Base-by-base conservation (phyloP, 30 jellyfish, hydroid and myxozoan genomes). In the Turritopsis rubra region DNA sequence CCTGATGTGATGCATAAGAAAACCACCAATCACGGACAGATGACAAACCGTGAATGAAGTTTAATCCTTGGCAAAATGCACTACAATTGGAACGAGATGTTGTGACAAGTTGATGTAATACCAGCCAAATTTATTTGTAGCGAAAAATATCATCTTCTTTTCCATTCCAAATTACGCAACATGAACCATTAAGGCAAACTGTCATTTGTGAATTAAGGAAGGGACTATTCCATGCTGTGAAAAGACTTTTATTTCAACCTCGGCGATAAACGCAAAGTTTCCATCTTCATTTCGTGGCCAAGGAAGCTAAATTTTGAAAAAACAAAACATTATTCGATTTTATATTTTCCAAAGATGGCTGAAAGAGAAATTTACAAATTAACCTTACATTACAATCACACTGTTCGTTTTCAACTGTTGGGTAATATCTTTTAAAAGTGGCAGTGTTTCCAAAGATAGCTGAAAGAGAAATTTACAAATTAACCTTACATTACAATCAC, bases 11-110 rank as follows among this genome's bases (percentile, higher is more conserved):
- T 66, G 76, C 76, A 7, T 17, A 66, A 21, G 76, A 66, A 66
- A 66, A 66, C 76, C 76, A 66, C 76, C 76, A 66, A 66, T 66
- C 29, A 17, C 76, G 76, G 76, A 66, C 76, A 3, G 76, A 66
- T 21, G 76, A 66, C 17, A 66, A 66, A 8, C 76, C 29, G 17
- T 66, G 17, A 3, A 66, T 26, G 17, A 66, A 66, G 29, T 66
- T 66, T 21, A 66, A 26, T 26, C 29, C 76, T 21, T 21, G 27
- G 17, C 76, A 66, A 66, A 66, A 66, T 26, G 76, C 76, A 66
- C 29, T 66, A 26, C 7, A 66, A 26, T 66, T 66, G 4, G 76
- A 66, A 21, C 76, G 76, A 21, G 76, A 21, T 66, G 76, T 3
- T 66, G 76, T 66, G 27, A 66, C 76, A 66, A 66, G 76, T 66